Evolutionary conservation across 2,888 invertebrate genomes (phyloP).

Genomic region (Corbicula japonica): DNA sequence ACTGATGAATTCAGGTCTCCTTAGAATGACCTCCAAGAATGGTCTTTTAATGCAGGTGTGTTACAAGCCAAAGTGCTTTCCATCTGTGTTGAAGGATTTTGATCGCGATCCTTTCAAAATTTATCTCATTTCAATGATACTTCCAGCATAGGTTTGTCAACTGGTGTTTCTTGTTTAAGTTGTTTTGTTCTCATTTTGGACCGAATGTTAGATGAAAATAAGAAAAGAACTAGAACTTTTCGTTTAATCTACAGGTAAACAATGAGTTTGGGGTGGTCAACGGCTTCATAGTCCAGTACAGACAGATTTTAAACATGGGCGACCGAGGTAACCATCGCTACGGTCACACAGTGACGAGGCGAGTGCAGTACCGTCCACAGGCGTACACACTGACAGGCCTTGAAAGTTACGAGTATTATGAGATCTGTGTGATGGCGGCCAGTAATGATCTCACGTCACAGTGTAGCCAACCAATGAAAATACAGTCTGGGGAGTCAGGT

Average conservation of each 20-base stretch:
- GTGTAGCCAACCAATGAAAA: slow-evolving; percentile 76
- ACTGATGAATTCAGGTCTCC: too few species aligned
- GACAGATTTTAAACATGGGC: slow-evolving; percentile 69
- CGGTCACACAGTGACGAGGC: slow-evolving; percentile 55
- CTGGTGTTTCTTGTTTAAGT: too few species aligned
- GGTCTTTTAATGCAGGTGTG: too few species aligned
- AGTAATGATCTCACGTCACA: slow-evolving; percentile 69
- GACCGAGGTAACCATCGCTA: slow-evolving; percentile 45
- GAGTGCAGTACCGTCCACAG: slow-evolving; percentile 62
- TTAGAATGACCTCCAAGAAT: too few species aligned
- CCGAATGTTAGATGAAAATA: too few species aligned
- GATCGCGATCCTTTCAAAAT: too few species aligned
- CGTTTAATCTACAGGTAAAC: slow-evolving; percentile 70
- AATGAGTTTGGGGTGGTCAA: slow-evolving; percentile 80
- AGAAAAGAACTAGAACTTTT: too few species aligned
- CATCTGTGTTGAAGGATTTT: too few species aligned
- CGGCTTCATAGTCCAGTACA: slow-evolving; percentile 79
- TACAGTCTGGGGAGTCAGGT: slow-evolving; percentile 74
- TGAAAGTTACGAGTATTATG: slow-evolving; percentile 94
- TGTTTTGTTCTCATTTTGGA: too few species aligned
- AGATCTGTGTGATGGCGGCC: slow-evolving; percentile 95
- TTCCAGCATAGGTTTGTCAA: too few species aligned
- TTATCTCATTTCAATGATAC: too few species aligned
- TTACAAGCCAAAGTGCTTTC: too few species aligned
- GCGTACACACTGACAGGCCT: slow-evolving; percentile 89